phyloP scores from a whole-genome alignment of 2,113 vertebrate genomes.

The Todiramphus chloris region DNA sequence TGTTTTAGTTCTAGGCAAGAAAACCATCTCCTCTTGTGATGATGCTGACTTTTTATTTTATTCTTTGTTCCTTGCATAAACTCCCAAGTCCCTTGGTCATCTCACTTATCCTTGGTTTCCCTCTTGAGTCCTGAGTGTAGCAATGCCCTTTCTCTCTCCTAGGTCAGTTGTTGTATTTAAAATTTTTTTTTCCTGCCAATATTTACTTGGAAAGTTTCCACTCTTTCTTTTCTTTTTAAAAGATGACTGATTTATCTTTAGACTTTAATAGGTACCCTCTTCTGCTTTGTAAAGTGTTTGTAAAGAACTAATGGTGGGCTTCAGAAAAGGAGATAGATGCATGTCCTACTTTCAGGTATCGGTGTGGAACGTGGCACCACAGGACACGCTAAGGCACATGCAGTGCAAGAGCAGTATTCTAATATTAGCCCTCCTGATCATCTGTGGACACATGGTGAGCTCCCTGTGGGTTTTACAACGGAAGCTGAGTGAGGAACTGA shows the following conservation, averaged over 20 bases:
- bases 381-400: background rate
- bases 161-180: background rate
- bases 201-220: background rate
- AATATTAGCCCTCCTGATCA: background rate
- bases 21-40: background rate
- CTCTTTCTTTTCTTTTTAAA: background rate
- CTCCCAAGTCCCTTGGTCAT: background rate
- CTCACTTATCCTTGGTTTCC: background rate
- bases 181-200: background rate
- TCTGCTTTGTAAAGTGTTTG: background rate
- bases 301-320: background rate
- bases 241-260: background rate
- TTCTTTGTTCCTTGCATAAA: background rate
- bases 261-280: background rate
- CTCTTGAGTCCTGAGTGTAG: background rate
- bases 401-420: background rate
- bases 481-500: background rate
- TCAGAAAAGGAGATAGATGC: background rate
- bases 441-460: background rate
- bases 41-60: background rate
- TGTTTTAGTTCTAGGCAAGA: background rate
- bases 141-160: background rate
- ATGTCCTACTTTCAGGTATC: background rate
- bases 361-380: background rate
- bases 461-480: background rate